These are phyloP conservation scores for Laterallus jamaicensis DNA, from an alignment of 2,113 vertebrate species.

Conservation along the genomic window DNA sequence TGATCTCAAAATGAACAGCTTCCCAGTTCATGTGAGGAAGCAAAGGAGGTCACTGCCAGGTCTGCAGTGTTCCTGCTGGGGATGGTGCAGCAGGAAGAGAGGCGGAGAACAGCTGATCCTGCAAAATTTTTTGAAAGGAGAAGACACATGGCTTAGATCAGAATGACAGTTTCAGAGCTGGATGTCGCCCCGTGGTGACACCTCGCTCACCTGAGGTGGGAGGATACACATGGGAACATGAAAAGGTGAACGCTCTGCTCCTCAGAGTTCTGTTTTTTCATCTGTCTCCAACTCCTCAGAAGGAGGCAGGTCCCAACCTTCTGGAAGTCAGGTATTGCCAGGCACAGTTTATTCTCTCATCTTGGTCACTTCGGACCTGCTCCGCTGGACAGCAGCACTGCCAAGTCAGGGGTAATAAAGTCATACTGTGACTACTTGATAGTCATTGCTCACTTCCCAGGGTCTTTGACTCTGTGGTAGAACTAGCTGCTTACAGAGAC, in stretches of 20 bases:
- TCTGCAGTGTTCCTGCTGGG: neutral
- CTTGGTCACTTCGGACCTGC: neutral
- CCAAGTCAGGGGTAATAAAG: neutral
- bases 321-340: neutral
- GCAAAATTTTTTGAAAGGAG: neutral
- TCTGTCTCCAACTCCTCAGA: neutral
- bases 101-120: neutral
- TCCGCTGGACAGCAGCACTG: neutral
- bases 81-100: neutral
- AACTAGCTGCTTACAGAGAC: neutral
- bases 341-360: neutral
- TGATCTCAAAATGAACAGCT: neutral
- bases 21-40: neutral
- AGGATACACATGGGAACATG: rapidly evolving
- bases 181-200: neutral
- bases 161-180: neutral
- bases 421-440: neutral
- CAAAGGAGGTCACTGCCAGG: neutral
- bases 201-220: neutral
- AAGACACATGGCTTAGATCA: neutral
- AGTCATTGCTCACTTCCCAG: neutral
- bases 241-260: neutral
- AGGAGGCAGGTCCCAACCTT: neutral
- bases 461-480: neutral
- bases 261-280: neutral